Conservation (phyloP, 2,888 invertebrate genomes). For the Parnassius glacialis region DNA sequence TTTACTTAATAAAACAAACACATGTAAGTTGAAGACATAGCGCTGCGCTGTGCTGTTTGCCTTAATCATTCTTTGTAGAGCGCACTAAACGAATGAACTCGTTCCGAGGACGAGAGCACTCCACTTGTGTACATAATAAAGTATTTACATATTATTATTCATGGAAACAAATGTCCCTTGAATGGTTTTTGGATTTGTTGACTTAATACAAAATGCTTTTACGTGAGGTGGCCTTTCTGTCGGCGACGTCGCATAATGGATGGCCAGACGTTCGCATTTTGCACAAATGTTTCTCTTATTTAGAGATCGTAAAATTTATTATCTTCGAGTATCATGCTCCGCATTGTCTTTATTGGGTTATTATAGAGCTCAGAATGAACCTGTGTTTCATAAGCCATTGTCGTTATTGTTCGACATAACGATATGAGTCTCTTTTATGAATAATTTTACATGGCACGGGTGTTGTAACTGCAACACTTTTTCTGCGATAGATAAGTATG, state of each 20-base stretch:
- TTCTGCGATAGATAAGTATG: constrained; percentile 7
- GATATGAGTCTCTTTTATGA: constrained; percentile 9
- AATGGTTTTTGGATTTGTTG: constrained; percentile 76
- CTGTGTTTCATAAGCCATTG: constrained; percentile 9
- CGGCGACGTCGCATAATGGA: constrained; percentile 62
- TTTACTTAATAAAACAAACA: constrained; percentile 12
- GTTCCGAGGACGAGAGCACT: constrained; percentile 26
- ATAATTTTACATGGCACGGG: constrained; percentile 17
- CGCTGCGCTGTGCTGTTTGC: constrained; percentile 3
- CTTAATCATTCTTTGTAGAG: constrained; percentile 22
- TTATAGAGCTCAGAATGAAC: constrained; percentile 28
- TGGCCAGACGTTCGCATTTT: constrained; percentile 58
- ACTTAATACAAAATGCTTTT: constrained; percentile 75
- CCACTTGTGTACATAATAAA: constrained; percentile 51
- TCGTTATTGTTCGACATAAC: neutral
- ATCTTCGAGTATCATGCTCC: constrained; percentile 36
- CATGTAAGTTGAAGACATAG: neutral
- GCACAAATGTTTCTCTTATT: constrained; percentile 66
- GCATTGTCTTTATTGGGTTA: constrained; percentile 42
- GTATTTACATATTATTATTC: constrained; percentile 75
- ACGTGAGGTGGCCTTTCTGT: constrained; percentile 66
- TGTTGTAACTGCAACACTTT: constrained; percentile 16
- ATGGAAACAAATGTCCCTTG: constrained; percentile 75
- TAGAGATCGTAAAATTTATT: constrained; percentile 46
- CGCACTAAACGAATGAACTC: constrained; percentile 27